Conservation (phyloP, 2,888 invertebrate genomes). For the Abrostola tripartita region DNA sequence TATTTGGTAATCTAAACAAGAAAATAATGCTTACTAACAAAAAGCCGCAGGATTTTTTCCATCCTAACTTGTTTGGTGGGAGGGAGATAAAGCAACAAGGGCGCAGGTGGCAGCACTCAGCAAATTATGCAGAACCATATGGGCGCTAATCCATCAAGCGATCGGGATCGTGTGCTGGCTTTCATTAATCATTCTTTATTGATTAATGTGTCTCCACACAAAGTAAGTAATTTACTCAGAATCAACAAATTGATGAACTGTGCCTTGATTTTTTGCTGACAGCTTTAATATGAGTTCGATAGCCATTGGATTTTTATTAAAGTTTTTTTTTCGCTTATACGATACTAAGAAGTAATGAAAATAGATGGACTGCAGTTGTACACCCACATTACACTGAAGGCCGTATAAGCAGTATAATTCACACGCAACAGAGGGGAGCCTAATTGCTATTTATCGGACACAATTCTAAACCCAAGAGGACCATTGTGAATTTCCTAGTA, state of each 20-base stretch:
- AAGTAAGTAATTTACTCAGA: conserved; percentile 80
- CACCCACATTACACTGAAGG: not conserved
- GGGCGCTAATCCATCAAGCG: conserved; percentile 87
- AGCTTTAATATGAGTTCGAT: conserved; percentile 7
- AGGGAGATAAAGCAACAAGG: conserved; percentile 65
- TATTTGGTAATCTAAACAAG: conserved; percentile 46
- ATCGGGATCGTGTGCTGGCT: conserved; percentile 78
- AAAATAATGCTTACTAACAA: conserved; percentile 44
- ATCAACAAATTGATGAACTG: conserved; percentile 74
- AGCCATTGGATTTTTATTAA: not conserved
- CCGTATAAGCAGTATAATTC: not conserved
- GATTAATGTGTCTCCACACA: conserved; percentile 85
- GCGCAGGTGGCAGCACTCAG: conserved; percentile 82
- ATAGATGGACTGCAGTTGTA: too few species aligned
- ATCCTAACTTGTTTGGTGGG: conserved; percentile 54
- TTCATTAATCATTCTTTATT: conserved; percentile 86
- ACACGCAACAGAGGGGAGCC: not conserved
- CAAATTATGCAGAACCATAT: conserved; percentile 86
- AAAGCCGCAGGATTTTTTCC: conserved; percentile 41
- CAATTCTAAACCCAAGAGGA: not conserved
- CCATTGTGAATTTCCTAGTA: not conserved
- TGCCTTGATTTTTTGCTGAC: conserved; percentile 69
- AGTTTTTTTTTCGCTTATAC: not conserved
- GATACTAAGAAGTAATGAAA: too few species aligned
- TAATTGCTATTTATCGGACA: conserved; percentile 6